Base-by-base conservation (phyloP, 1,140 invertebrate species). In the Oryctes rhinoceros region DNA sequence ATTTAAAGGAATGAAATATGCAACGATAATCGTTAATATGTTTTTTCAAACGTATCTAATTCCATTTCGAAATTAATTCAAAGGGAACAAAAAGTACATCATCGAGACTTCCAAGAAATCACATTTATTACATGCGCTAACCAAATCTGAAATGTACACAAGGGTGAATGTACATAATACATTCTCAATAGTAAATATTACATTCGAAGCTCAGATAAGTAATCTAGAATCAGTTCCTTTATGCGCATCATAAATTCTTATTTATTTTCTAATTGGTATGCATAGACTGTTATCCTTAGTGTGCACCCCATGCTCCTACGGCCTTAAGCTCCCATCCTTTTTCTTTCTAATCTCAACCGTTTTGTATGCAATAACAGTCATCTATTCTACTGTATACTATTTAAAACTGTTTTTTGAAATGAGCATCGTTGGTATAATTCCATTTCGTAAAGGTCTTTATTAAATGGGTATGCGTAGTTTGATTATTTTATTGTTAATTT, bases 251-350 rank as follows among this genome's bases (percentile, higher is more conserved):
- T 67, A 67, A 67, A 67, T 67, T 67, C 65, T 67, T 67, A 20
- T 67, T 67, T 24, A 67, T 67, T 67, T 67, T 67, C 65, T 67
- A 67, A 67, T 67, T 67, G 18, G 65, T 35, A 67, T 67, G 65
- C 65, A 67, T 67, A 67, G 65, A 24, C 18, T 53, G 49, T n/a
- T 53, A 53, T 53, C n/a, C 49, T 53, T 53, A 53, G 0, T 11
- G 49, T 53, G 49, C 49, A 53, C 49, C 49, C 49, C 49, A n/a
- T 53, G n/a, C 49, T 13, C 49, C n/a, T 53, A 53, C 24, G 2
- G 49, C 49, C 13, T 67, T 35, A 35, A 67, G 65, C 65, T 24
- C 6, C 30, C 5, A 67, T 9, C 18, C 18, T 18, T 4, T 67
- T 10, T 35, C 65, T 35, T 67, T 67, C 18, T 67, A 67, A 67